Evolutionary conservation across 2,113 vertebrate genomes (phyloP).

Genomic region (Pao palembangensis): DNA sequence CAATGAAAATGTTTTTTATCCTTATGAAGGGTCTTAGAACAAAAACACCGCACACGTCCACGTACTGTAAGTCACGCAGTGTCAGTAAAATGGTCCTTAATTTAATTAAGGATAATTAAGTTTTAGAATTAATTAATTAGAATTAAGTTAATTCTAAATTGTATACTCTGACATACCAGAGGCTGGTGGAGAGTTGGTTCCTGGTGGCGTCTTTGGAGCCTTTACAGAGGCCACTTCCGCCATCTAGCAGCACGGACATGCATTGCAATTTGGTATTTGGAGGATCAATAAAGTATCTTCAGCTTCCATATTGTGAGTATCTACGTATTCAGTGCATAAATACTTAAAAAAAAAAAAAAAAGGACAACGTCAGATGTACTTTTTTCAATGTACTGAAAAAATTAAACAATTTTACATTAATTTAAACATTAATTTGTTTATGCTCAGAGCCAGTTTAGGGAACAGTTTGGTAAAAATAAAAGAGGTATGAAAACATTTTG

Average conservation of each 20-base stretch:
- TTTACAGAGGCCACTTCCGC: conserved; percentile 60
- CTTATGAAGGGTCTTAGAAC: background rate
- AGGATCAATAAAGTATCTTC: conserved; percentile 16
- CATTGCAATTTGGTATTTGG: conserved; percentile 35
- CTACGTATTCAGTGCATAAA: no score
- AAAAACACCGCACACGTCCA: background rate
- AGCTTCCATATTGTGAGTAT: no score
- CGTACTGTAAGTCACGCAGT: background rate
- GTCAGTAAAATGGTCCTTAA: background rate
- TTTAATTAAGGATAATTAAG: no score
- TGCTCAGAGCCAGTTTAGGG: no score
- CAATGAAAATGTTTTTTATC: no score
- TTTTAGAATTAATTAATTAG: no score
- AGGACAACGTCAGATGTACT: no score
- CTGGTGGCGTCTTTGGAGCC: conserved; percentile 6
- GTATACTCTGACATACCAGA: conserved; percentile 10
- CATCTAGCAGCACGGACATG: conserved; percentile 66
- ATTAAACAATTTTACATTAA: no score
- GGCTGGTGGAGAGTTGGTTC: background rate
- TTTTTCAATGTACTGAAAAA: no score
- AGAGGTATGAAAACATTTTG: background rate
- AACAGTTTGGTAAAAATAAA: no score
- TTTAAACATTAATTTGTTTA: no score
- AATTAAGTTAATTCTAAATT: conserved; percentile 5
- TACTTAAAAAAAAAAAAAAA: no score